Percentiles rank a stretch among this genome's conserved stretches.
Conservation (phyloP, 2,113 vertebrate species). For the Dinomys branickii region DNA sequence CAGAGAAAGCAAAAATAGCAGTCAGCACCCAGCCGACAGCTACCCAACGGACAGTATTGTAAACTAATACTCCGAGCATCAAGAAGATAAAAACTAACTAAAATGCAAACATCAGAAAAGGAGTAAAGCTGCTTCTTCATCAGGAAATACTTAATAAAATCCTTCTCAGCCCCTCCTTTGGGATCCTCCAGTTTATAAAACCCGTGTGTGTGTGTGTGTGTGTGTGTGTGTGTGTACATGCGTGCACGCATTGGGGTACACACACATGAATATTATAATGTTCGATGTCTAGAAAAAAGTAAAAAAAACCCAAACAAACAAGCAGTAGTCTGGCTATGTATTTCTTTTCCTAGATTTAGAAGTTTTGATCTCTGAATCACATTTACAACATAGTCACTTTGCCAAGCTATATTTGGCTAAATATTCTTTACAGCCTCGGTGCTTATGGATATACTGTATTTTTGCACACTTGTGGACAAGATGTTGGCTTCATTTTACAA, state of each 20-base stretch:
- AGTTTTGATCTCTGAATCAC: constrained; percentile 75
- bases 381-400: constrained; percentile 72
- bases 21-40: background rate
- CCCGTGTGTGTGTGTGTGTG: background rate
- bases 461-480: constrained; percentile 89
- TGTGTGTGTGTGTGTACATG: background rate
- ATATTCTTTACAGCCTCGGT: constrained; percentile 61
- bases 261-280: background rate
- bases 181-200: background rate
- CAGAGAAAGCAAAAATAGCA: background rate
- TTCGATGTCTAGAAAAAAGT: constrained; percentile 32
- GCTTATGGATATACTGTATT: constrained; percentile 76
- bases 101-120: background rate
- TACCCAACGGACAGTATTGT: background rate
- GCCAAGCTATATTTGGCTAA: constrained; percentile 69
- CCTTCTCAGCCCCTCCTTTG: background rate
- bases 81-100: background rate
- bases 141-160: constrained; percentile 21
- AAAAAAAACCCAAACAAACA: constrained; percentile 29
- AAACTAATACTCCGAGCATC: background rate
- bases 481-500: constrained; percentile 89
- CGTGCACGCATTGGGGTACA: background rate
- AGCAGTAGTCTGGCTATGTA: background rate
- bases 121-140: background rate
- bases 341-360: constrained; percentile 66